Evolutionary conservation across 2,113 vertebrate species (phyloP).

Genomic region (Glaucomys volans): DNA sequence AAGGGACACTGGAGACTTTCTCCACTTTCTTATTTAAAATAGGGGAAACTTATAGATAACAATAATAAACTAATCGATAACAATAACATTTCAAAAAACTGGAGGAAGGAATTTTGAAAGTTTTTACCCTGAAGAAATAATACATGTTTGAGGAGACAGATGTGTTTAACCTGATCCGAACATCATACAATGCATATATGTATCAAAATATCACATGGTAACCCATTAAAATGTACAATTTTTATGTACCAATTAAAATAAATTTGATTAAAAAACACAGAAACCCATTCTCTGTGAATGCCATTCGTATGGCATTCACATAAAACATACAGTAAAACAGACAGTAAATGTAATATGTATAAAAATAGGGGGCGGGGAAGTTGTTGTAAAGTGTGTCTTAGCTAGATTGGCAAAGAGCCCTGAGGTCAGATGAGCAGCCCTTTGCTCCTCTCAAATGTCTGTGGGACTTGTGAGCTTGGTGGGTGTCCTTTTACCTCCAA

Average conservation of each 20-base stretch:
- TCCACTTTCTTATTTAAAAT: conserved; percentile 1
- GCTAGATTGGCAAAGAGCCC: background rate
- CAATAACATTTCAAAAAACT: background rate
- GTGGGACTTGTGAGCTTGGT: too few species aligned
- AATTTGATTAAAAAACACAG: background rate
- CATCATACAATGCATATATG: background rate
- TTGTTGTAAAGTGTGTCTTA: background rate
- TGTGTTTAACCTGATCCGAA: background rate
- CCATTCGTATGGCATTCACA: background rate
- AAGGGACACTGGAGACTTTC: background rate
- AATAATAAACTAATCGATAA: background rate
- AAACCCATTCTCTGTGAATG: background rate
- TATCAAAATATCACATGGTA: background rate
- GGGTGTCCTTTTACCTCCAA: background rate
- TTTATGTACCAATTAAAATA: background rate
- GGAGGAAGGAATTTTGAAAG: background rate
- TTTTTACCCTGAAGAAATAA: background rate
- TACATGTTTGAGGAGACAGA: background rate
- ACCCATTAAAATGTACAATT: background rate
- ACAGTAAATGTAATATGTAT: background rate
- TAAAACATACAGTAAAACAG: background rate
- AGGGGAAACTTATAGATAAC: background rate
- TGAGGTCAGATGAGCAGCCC: background rate
- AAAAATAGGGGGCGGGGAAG: background rate
- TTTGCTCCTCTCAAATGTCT: background rate